phyloP scores from a whole-genome alignment of 2,888 invertebrate species.

The Diaperis boleti region DNA sequence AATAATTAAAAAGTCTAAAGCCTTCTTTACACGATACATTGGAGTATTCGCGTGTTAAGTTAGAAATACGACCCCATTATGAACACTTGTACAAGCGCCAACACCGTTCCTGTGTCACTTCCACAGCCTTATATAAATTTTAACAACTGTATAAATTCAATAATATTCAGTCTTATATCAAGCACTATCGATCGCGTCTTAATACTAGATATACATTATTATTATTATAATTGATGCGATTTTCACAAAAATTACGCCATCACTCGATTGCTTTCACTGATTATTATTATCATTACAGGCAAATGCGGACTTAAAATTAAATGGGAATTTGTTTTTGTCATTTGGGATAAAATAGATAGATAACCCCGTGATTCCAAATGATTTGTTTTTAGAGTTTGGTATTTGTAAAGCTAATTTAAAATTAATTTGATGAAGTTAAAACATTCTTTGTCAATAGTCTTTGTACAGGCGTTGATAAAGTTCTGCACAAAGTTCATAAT shows the following conservation, averaged over 20 bases:
- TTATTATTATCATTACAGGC: neutral
- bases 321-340: too few species aligned
- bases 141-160: conserved; percentile 21
- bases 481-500: too few species aligned
- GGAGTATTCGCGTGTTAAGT: conserved; percentile 21
- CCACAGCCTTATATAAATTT: conserved; percentile 24
- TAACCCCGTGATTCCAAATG: neutral
- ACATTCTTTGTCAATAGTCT: too few species aligned
- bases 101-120: conserved; percentile 24
- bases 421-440: too few species aligned
- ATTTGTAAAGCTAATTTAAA: too few species aligned
- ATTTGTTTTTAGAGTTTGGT: too few species aligned
- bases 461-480: too few species aligned
- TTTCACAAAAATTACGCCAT: conserved; percentile 19
- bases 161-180: conserved; percentile 22
- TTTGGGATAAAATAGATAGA: too few species aligned
- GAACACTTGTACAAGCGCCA: conserved; percentile 28
- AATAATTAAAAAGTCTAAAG: conserved; percentile 26
- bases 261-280: conserved; percentile 3
- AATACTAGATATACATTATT: too few species aligned
- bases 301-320: too few species aligned
- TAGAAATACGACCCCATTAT: conserved; percentile 34
- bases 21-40: conserved; percentile 22
- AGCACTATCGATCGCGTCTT: conserved; percentile 15
- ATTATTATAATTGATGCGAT: conserved; percentile 22